Conservation (phyloP, 2,888 invertebrate genomes). For the Oscheius sp. region DNA sequence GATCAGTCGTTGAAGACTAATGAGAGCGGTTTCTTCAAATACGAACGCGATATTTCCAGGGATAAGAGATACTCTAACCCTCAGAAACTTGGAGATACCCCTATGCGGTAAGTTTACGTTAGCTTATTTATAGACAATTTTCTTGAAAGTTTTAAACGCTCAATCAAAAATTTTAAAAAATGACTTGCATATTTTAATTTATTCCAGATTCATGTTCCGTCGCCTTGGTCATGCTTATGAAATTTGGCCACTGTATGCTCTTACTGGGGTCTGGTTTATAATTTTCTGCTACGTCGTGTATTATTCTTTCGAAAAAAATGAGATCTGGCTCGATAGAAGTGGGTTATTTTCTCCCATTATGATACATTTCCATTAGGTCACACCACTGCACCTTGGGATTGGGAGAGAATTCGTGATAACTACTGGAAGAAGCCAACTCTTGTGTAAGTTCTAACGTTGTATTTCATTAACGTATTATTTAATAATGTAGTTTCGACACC, state of each 20-base stretch:
- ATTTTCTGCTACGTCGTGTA: conserved; percentile 55
- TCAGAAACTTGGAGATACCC: conserved; percentile 67
- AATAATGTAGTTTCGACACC: conserved; percentile 57
- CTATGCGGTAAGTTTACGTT: conserved; percentile 50
- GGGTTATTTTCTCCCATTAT: conserved; percentile 49
- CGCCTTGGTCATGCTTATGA: conserved; percentile 67
- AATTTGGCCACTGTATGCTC: conserved; percentile 63
- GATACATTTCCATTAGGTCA: conserved; percentile 52
- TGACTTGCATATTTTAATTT: neutral
- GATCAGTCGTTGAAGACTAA: conserved; percentile 49
- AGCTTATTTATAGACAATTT: neutral
- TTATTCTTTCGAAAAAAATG: conserved; percentile 61
- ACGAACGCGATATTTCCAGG: conserved; percentile 67
- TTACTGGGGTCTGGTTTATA: conserved; percentile 58
- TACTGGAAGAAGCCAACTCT: conserved; percentile 64
- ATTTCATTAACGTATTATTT: neutral
- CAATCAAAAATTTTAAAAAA: too few relatives aligned
- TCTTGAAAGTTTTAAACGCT: too few relatives aligned
- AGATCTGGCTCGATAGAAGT: conserved; percentile 70
- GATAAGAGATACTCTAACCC: conserved; percentile 65
- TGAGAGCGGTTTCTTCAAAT: conserved; percentile 64
- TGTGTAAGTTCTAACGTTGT: conserved; percentile 30
- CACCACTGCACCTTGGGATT: conserved; percentile 66
- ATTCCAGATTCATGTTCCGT: conserved; percentile 62
- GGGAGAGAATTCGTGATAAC: conserved; percentile 62